Conservation (phyloP, 2,888 invertebrate species). For the Cheilosia pagana region DNA sequence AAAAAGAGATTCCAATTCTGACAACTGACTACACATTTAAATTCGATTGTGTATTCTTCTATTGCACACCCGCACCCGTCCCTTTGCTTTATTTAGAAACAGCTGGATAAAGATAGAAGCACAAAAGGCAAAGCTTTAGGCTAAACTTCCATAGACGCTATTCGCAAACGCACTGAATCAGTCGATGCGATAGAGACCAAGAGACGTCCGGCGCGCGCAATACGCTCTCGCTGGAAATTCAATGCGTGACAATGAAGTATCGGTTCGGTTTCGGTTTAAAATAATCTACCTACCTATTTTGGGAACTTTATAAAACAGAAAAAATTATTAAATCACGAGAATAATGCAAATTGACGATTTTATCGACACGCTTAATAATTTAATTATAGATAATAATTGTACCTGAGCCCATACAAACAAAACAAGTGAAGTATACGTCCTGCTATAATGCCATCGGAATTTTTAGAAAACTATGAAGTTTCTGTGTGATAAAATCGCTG, state of each 20-base stretch:
- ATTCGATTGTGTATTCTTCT: not conserved
- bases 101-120: slow-evolving; percentile 8
- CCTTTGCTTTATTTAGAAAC: slow-evolving; percentile 32
- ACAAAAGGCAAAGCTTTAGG: slow-evolving; percentile 33
- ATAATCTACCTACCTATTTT: slow-evolving; percentile 10
- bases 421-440: slow-evolving; percentile 4
- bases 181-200: slow-evolving; percentile 22
- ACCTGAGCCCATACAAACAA: slow-evolving; percentile 3
- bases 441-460: slow-evolving; percentile 48
- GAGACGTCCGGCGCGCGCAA: not conserved
- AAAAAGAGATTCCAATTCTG: too few species aligned
- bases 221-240: slow-evolving; percentile 11
- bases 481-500: slow-evolving; percentile 37
- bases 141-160: not conserved
- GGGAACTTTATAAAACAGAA: slow-evolving; percentile 4
- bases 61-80: not conserved
- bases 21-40: not conserved
- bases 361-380: not conserved
- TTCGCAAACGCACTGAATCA: slow-evolving; percentile 23
- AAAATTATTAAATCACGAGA: not conserved
- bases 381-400: not conserved
- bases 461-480: slow-evolving; percentile 63
- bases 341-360: not conserved
- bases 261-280: slow-evolving; percentile 17
- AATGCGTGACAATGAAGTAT: not conserved